These are phyloP conservation scores for Acanthochromis polyacanthus DNA, from an alignment of 2,113 vertebrate species.

Conservation along the genomic window DNA sequence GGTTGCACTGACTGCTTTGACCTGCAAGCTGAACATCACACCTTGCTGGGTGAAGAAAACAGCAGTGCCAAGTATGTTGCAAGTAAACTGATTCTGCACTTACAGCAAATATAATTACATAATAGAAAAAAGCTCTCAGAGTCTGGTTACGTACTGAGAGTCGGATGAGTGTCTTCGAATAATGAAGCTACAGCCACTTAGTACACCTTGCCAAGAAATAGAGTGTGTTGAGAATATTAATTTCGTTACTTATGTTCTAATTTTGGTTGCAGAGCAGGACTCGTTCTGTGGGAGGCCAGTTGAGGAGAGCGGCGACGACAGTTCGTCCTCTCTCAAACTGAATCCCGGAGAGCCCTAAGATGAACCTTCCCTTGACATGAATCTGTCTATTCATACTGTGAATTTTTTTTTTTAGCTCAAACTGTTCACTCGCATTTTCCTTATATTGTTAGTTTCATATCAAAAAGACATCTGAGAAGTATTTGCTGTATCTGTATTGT, in stretches of 20 bases:
- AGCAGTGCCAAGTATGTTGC: constrained; percentile 52
- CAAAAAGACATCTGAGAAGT: constrained; percentile 5
- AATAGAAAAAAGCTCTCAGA: too few relatives aligned
- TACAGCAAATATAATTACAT: too few relatives aligned
- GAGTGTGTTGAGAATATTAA: too few relatives aligned
- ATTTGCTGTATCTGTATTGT: constrained; percentile 26
- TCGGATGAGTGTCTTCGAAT: not conserved
- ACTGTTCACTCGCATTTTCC: not conserved
- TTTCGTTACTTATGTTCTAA: not conserved
- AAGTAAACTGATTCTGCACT: not conserved
- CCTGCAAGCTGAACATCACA: constrained; percentile 52
- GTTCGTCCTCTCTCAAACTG: constrained; percentile 54
- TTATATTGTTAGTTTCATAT: not conserved
- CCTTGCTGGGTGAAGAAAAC: constrained; percentile 1
- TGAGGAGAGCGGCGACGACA: constrained; percentile 80
- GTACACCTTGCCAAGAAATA: too few relatives aligned
- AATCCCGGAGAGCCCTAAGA: constrained; percentile 52
- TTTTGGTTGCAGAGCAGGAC: constrained; percentile 58
- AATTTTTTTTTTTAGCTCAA: constrained; percentile 9
- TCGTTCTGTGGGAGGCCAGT: constrained; percentile 73
- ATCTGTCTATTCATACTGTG: constrained; percentile 6
- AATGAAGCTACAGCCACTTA: too few relatives aligned
- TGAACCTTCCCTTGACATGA: not conserved
- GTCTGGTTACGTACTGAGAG: not conserved
- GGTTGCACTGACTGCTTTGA: constrained; percentile 54